phyloP scores from a whole-genome alignment of 1,140 invertebrate species.

The Sesamia nonagrioides region DNA sequence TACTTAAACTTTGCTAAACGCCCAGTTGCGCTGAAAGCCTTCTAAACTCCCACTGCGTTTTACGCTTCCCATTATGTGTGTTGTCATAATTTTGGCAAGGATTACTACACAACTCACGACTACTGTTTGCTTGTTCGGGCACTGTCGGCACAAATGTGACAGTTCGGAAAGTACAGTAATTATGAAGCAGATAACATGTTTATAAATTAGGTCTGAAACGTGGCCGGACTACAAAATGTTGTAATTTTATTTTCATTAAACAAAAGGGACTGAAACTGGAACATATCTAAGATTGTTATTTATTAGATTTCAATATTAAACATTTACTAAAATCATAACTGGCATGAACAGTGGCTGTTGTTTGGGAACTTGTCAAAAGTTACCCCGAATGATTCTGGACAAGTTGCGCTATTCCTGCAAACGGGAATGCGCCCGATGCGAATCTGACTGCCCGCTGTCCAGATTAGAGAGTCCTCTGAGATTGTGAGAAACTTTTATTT shows the following conservation, averaged over 20 bases:
- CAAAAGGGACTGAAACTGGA: not conserved
- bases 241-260: not conserved
- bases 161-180: conserved; percentile 28
- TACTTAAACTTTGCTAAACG: conserved; percentile 85
- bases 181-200: not conserved
- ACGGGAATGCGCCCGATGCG: conserved; percentile 35
- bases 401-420: conserved; percentile 45
- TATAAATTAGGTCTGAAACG: not conserved
- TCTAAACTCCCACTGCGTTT: conserved; percentile 76
- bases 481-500: conserved; percentile 15
- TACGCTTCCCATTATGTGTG: conserved; percentile 69
- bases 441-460: conserved; percentile 31
- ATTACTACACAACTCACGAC: conserved; percentile 50
- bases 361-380: conserved; percentile 59
- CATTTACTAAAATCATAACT: conserved; percentile 44
- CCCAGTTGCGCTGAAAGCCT: conserved; percentile 77
- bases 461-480: conserved; percentile 29
- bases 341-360: conserved; percentile 53
- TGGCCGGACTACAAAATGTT: not conserved
- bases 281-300: too few species aligned
- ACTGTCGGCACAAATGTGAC: conserved; percentile 17
- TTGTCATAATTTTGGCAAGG: conserved; percentile 70
- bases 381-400: conserved; percentile 47
- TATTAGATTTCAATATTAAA: not conserved
- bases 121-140: conserved; percentile 24